A percentile compares a stretch with the other conserved stretches of the same genome.
phyloP scores from a whole-genome alignment of 64 coral and sea anemone genomes.

The Platygyra sinensis region DNA sequence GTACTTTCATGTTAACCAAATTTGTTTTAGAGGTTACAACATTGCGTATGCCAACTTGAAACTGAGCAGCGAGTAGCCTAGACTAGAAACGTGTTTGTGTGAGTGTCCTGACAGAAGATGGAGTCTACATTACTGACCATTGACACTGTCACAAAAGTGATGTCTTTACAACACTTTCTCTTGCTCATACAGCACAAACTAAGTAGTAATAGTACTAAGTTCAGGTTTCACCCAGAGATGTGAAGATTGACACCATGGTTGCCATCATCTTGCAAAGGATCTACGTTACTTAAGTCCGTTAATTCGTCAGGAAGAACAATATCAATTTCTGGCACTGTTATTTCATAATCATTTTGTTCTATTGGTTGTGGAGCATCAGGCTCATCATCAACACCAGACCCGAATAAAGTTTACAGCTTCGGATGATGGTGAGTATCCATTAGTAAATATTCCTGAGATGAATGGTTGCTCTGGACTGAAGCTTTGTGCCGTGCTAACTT shows the following conservation, averaged over 20 bases:
- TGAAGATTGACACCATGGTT: slow-evolving; percentile 20
- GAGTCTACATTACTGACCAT: slow-evolving; percentile 8
- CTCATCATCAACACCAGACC: slow-evolving; percentile 20
- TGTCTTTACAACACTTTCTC: slow-evolving; percentile 3
- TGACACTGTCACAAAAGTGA: background rate
- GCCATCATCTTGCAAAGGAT: slow-evolving; percentile 7
- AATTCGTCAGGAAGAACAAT: slow-evolving; percentile 10
- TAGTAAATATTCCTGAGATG: slow-evolving; percentile 75
- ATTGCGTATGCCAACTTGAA: no score
- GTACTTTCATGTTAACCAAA: background rate
- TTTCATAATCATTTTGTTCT: slow-evolving; percentile 28
- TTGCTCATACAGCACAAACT: background rate
- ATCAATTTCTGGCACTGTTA: slow-evolving; percentile 30
- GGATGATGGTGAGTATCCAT: slow-evolving; percentile 59
- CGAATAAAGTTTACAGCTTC: slow-evolving; percentile 6
- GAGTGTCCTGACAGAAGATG: background rate
- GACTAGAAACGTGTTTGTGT: background rate
- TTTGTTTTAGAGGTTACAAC: background rate
- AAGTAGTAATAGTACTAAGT: background rate
- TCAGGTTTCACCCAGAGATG: slow-evolving; percentile 28
- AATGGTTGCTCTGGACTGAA: slow-evolving; percentile 75
- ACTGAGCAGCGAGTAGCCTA: background rate
- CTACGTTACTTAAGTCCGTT: background rate
- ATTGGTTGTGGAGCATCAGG: background rate
- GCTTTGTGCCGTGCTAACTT: slow-evolving; percentile 75